phyloP scores from a whole-genome alignment of 1,140 invertebrate genomes.

The Lerema accius region DNA sequence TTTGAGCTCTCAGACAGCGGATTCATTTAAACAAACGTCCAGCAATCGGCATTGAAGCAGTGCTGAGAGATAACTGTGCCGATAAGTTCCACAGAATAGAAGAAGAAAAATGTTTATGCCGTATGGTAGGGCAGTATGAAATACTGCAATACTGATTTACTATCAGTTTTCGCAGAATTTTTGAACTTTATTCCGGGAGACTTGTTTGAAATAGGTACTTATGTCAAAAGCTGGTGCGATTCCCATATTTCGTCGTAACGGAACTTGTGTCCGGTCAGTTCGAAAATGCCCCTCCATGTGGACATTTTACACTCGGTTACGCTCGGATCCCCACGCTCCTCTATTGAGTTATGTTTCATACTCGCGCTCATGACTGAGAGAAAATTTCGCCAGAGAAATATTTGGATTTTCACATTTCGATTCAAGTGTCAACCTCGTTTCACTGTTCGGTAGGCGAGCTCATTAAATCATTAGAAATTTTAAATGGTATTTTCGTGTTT shows the following conservation, averaged over 20 bases:
- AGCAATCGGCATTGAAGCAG: too few relatives aligned
- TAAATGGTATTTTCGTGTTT: background rate
- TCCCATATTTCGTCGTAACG: slow-evolving; percentile 60
- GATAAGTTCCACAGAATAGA: too few relatives aligned
- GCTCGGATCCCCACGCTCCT: slow-evolving; percentile 55
- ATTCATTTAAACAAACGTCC: too few relatives aligned
- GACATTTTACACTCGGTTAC: slow-evolving; percentile 73
- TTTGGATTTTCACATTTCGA: slow-evolving; percentile 26
- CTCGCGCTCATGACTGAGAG: slow-evolving; percentile 30
- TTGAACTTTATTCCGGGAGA: background rate
- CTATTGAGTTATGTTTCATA: slow-evolving; percentile 76
- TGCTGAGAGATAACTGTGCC: too few relatives aligned
- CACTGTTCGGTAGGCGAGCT: slow-evolving; percentile 6
- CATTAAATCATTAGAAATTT: slow-evolving; percentile 15
- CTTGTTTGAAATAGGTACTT: background rate
- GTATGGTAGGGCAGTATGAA: too few relatives aligned
- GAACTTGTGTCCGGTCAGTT: slow-evolving; percentile 62
- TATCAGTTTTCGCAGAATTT: too few relatives aligned
- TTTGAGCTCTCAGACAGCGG: too few relatives aligned
- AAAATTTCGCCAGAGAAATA: slow-evolving; percentile 32
- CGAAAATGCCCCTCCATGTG: slow-evolving; percentile 70
- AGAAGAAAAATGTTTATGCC: too few relatives aligned
- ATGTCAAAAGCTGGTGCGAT: slow-evolving; percentile 43
- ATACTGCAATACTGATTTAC: too few relatives aligned
- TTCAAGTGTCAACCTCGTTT: slow-evolving; percentile 1